Evolutionary conservation across 2,888 invertebrate genomes (phyloP).

Genomic region (Melikaiella ostensackeni): DNA sequence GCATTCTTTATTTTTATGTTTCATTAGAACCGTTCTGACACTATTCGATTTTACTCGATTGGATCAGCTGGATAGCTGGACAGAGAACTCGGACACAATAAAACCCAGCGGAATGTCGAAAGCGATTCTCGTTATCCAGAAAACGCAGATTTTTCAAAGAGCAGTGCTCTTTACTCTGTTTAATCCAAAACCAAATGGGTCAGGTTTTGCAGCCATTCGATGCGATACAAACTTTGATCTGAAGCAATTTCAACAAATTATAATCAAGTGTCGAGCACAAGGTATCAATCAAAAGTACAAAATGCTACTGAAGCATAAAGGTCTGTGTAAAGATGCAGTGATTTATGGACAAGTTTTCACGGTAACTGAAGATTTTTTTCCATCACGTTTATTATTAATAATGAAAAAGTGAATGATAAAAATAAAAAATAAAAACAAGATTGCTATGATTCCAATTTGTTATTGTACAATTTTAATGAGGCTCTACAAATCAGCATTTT

Average conservation of each 20-base stretch:
- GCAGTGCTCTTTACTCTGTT: constrained; percentile 77
- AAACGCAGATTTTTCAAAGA: constrained; percentile 72
- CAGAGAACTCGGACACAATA: constrained; percentile 76
- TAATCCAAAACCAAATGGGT: constrained; percentile 76
- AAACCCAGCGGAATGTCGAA: constrained; percentile 76
- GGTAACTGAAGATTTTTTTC: too few relatives aligned
- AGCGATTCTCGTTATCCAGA: constrained; percentile 74
- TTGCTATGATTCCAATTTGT: too few relatives aligned
- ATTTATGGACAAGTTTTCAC: constrained; percentile 74
- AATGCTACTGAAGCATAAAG: constrained; percentile 74
- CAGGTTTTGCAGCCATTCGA: constrained; percentile 75
- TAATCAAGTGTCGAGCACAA: constrained; percentile 72
- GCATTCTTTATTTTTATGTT: background rate
- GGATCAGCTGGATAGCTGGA: constrained; percentile 70
- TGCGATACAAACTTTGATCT: constrained; percentile 70
- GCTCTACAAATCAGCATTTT: too few relatives aligned
- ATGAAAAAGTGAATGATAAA: too few relatives aligned
- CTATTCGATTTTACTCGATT: constrained; percentile 65
- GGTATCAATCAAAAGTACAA: constrained; percentile 75
- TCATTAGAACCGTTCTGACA: constrained; percentile 51
- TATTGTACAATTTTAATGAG: too few relatives aligned
- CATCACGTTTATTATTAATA: too few relatives aligned
- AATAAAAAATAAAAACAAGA: too few relatives aligned
- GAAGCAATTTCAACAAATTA: constrained; percentile 64
- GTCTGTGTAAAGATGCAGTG: constrained; percentile 67